Evolutionary conservation across 2,113 vertebrate genomes (phyloP), one percentile per base, ranked within the genome.

Genomic region (Illadopsis cleaveri): DNA sequence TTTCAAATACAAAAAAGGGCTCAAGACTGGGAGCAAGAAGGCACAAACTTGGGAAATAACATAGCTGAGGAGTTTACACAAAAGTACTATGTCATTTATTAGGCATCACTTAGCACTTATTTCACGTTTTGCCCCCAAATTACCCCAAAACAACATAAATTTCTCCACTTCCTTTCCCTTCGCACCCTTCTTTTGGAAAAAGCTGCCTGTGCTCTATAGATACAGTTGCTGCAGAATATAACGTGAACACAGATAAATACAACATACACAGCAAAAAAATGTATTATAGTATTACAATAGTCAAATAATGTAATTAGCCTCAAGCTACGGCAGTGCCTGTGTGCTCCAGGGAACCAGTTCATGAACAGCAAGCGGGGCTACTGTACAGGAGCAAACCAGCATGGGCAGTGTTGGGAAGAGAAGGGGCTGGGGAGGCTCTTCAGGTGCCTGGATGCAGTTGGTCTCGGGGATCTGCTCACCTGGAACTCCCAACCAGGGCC

Each of bases 221-320:
- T 94, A 93, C 86, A 90, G 90, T 93, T 91, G 90, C 92, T 89
- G 79, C 89, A 91, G 89, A 91, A 78, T 93, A 96, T 79, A 95
- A 60, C 16, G 60, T 94, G 95, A 95, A 95, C 91, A 94, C 91
- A 89, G 96, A 96, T 93, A 94, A 95, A 96, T 81, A 97, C 93
- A 94, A 86, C 82, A 71, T 92, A 96, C 90, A 97, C 93, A 76
- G 94, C 95, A 97, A 96, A 93, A 50, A 95, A 96, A 96, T 86
- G 92, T 50, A 89, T 95, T 82, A 91, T 71, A 97, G 86, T 65
- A 91, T 93, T 96, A 96, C 89, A 82, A 94, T 93, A 96, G 94
- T 92, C 94, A 96, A 72, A 93, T 88, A 94, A 96, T 20, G 89
- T n/a, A 23, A 65, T 89, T 61, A 94, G 95, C 90, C 84, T 93